Evolutionary conservation across 2,888 invertebrate species (phyloP), one percentile per base, ranked within the genome.

Genomic region (Panzeria rudis): DNA sequence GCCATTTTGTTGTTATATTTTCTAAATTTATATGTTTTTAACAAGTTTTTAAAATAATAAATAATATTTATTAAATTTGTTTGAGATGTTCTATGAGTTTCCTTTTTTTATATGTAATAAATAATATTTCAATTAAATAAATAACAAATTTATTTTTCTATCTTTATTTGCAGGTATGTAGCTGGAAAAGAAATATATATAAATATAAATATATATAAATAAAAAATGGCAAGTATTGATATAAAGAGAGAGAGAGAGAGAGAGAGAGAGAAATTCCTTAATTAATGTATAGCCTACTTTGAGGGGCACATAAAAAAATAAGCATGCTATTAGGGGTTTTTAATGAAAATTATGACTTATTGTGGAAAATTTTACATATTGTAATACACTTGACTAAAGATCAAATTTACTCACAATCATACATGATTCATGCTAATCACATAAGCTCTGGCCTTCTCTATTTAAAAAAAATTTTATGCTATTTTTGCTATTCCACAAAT

Each of bases 61-160:
- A 75, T 84, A 47, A 62, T 62, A 56, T 50, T 68, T 78, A n/a
- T n/a, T n/a, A n/a, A n/a, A n/a, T 29, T 2, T 29, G 29, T 29
- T 29, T 29, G 29, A 29, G n/a, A n/a, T n/a, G n/a, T n/a, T n/a
- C n/a, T 29, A 29, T 29, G 29, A 29, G 29, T 29, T 4, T 4
- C 29, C 5, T 29, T 29, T 29, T 29, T 29, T 29, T 29, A 29
- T 29, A 29, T 29, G 32, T 44, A 61, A 79, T 84, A 79, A 69
- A 75, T 84, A 47, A 62, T 64, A 50, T 52, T 69, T 78, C 78
- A 83, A 56, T 78, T 78, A 68, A 72, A 66, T 77, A 77, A 62
- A 72, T 72, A 72, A 66, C 29, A 64, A 15, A 61, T 61, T 52
- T 56, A 54, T 41, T 20, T 69, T n/a, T 61, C 7, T 56, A 52